phyloP scores from a whole-genome alignment of 2,888 invertebrate species.

The Axea sp. region DNA sequence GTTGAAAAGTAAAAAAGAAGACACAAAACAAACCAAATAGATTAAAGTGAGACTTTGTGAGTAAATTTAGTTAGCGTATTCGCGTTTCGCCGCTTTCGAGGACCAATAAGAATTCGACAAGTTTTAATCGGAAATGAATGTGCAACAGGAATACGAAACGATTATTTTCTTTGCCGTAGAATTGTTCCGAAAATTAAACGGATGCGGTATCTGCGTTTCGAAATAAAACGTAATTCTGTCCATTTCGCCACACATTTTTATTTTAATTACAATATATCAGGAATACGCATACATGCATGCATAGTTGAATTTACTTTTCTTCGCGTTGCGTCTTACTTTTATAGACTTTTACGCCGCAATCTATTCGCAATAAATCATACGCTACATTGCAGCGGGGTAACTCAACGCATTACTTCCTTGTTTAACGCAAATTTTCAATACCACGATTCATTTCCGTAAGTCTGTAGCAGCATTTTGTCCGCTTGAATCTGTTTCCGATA shows the following conservation, averaged over 20 bases:
- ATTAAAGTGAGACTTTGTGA: neutral
- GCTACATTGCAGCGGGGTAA: neutral
- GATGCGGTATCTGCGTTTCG: neutral
- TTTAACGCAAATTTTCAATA: conserved; percentile 21
- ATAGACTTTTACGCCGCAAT: conserved; percentile 29
- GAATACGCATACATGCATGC: conserved; percentile 24
- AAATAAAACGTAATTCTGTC: conserved; percentile 17
- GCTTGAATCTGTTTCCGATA: conserved; percentile 8
- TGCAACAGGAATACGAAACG: neutral
- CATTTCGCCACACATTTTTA: conserved; percentile 22
- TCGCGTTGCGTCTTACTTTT: conserved; percentile 20
- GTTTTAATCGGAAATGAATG: conserved; percentile 1
- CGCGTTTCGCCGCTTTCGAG: neutral
- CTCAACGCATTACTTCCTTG: conserved; percentile 5
- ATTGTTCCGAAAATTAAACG: conserved; percentile 7
- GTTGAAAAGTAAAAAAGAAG: conserved; percentile 11
- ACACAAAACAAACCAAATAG: conserved; percentile 6
- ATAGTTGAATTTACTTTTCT: conserved; percentile 29
- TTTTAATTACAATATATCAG: conserved; percentile 27
- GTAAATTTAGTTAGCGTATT: conserved; percentile 3
- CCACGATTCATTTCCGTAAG: neutral
- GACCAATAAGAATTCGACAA: neutral
- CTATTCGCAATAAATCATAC: conserved; percentile 34
- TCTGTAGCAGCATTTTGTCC: neutral
- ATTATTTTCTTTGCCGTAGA: conserved; percentile 14